These are phyloP conservation scores for Eudasyphora cyanicolor DNA, from an alignment of 2,888 invertebrate species.

Conservation along the genomic window DNA sequence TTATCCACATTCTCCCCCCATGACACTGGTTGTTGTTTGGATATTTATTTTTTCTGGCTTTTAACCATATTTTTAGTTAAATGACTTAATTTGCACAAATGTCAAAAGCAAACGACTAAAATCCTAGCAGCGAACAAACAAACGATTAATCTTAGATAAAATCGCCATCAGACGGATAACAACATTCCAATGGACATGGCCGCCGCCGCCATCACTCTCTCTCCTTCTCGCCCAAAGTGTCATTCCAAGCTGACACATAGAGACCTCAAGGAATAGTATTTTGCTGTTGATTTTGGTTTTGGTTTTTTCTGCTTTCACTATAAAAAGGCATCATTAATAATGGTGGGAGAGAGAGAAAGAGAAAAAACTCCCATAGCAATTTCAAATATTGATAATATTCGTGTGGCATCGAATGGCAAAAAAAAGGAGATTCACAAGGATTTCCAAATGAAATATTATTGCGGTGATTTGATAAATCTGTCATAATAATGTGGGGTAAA, in stretches of 20 bases:
- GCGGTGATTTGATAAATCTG: too few species aligned
- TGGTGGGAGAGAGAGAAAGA: not conserved
- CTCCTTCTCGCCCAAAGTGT: not conserved
- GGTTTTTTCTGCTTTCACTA: not conserved
- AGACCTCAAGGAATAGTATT: conserved; percentile 21
- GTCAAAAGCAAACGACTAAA: not conserved
- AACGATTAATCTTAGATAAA: not conserved
- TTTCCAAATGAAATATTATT: too few species aligned
- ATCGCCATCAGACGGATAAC: not conserved
- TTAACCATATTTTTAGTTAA: not conserved
- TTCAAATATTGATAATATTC: too few species aligned
- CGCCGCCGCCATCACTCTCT: too few species aligned
- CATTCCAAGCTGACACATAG: not conserved
- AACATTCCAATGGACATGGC: not conserved
- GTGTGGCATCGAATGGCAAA: too few species aligned
- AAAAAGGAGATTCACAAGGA: too few species aligned
- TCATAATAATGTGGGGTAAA: too few species aligned
- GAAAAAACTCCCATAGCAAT: not conserved
- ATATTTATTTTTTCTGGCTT: not conserved
- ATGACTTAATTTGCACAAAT: not conserved
- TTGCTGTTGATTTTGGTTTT: not conserved
- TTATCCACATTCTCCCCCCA: not conserved
- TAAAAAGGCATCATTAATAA: not conserved
- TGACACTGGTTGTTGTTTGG: not conserved
- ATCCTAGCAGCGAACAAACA: not conserved